Conservation (phyloP, 35 echinoderm and acorn worm genomes). For the Ophiothrix spiculata region DNA sequence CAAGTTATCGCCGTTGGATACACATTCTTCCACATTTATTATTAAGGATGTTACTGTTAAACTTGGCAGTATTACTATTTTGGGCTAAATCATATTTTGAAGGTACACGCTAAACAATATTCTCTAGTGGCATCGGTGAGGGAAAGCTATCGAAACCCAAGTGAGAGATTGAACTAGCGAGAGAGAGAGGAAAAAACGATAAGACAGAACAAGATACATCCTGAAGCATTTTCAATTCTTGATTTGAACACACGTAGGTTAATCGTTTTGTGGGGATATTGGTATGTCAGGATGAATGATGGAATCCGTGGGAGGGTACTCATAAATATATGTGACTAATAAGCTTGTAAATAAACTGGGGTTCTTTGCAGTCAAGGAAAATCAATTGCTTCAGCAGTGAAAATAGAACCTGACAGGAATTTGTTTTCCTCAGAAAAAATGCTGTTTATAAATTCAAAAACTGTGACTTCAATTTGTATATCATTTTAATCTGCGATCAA, state of each 20-base stretch:
- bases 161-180: too few relatives aligned
- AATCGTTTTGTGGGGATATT: conserved; percentile 15
- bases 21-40: conserved; percentile 1
- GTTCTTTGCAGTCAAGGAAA: too few relatives aligned
- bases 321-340: too few relatives aligned
- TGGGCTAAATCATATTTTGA: background rate
- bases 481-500: too few relatives aligned
- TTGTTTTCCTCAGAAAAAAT: too few relatives aligned
- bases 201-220: background rate
- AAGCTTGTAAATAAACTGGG: too few relatives aligned
- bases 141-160: too few relatives aligned
- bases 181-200: background rate
- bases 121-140: too few relatives aligned
- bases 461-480: too few relatives aligned
- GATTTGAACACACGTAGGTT: background rate
- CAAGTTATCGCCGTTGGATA: background rate
- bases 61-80: background rate
- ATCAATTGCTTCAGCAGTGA: too few relatives aligned
- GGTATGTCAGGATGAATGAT: background rate
- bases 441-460: too few relatives aligned
- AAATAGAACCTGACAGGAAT: too few relatives aligned
- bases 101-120: conserved; percentile 1
- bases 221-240: background rate
- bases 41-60: background rate
- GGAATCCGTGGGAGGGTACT: background rate